Base-by-base conservation (phyloP, 2,797 vertebrate species). In the Picus viridis region DNA sequence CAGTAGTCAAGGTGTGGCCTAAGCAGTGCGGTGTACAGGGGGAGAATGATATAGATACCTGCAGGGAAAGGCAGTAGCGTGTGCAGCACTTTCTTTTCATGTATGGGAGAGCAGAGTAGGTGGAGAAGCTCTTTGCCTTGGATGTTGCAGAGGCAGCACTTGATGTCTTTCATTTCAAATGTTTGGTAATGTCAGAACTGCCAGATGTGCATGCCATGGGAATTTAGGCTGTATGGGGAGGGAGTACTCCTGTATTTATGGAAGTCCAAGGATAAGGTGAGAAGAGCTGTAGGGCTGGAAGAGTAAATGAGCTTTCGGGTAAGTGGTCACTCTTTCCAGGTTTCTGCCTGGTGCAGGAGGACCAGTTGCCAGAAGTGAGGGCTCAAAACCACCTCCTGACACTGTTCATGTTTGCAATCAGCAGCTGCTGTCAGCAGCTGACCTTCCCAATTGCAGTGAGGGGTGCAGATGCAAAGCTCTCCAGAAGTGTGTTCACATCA, bases 401-500 rank as follows among this genome's bases (percentile, higher is more conserved):
- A 7, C 32, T 11, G 18, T 30, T 22, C 0, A 2, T 47, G n/a
- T 16, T 5, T 76, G 57, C 57, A 57, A 29, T 73, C 59, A 82
- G 83, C 29, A 34, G 39, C 39, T 39, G 39, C 39, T 39, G 39
- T 39, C 39, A 39, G 39, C 12, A 39, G 72, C 83, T 75, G 49
- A 34, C 23, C 10, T 12, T 4, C 54, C 19, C 30, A 3, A 36
- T 10, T 62, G 14, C 32, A 9, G 36, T 27, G 32, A 75, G 39
- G 8, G 43, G 16, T 3, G 5, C 43, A 51, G 54, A 47, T n/a
- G 14, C 0, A 0, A 26, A n/a, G 13, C 26, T 29, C 30, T 73
- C 22, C 16, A n/a, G 62, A n/a, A 51, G 36, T 0, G 2, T 69
- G 43, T 49, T 78, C n/a, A 1, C 26, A 39, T 45, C 29, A 13